A percentile compares a stretch with the other conserved stretches of the same genome.
phyloP scores from a whole-genome alignment of 1,140 invertebrate genomes.

The Neoseiulus cucumeris region DNA sequence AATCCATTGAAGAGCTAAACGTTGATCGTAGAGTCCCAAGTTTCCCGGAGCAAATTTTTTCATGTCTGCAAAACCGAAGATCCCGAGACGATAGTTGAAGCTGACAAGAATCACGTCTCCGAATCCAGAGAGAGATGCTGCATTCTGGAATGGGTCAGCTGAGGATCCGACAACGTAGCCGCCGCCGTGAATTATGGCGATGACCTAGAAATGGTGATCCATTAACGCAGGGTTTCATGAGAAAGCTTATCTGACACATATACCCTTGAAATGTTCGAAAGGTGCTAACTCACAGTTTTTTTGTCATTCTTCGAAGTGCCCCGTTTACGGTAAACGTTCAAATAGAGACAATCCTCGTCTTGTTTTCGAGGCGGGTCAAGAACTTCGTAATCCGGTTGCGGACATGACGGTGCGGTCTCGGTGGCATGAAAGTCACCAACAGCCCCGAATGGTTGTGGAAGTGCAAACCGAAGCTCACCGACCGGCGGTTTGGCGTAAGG shows the following conservation, averaged over 20 bases:
- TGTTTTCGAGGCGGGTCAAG: neutral
- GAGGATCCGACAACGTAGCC: conserved; percentile 41
- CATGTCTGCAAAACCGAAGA: too few species aligned
- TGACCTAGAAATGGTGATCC: conserved; percentile 39
- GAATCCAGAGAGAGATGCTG: conserved; percentile 40
- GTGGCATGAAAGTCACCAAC: neutral
- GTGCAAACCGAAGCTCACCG: conserved; percentile 61
- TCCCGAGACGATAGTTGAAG: too few species aligned
- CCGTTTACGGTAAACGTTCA: conserved; percentile 49
- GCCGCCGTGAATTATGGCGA: conserved; percentile 58
- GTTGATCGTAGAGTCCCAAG: conserved; percentile 20
- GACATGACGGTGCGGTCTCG: neutral
- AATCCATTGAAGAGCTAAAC: conserved; percentile 20
- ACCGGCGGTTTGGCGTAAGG: conserved; percentile 80
- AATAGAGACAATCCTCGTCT: conserved; percentile 78
- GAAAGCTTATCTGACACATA: too few species aligned
- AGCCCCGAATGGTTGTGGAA: conserved; percentile 44
- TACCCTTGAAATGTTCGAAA: too few species aligned
- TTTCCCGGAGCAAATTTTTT: conserved; percentile 27
- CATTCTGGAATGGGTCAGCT: conserved; percentile 35
- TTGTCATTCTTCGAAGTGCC: neutral
- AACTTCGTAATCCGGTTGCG: neutral
- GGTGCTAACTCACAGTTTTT: neutral
- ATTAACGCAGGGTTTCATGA: too few species aligned
- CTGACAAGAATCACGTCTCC: conserved; percentile 45